phyloP scores from a whole-genome alignment of 2,888 invertebrate genomes.

The Cosmorhoe ocellata region DNA sequence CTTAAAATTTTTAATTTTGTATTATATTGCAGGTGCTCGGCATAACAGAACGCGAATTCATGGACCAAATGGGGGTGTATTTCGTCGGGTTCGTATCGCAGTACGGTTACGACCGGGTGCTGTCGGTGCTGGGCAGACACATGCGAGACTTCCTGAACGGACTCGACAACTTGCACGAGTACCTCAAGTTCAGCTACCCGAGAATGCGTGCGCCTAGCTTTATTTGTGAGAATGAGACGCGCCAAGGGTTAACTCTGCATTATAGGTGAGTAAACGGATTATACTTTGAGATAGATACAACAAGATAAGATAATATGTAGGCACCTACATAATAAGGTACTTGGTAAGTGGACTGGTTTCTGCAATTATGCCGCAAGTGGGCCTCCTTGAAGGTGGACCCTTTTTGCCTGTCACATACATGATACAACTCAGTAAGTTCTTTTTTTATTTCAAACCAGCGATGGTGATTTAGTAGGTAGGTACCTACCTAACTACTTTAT shows the following conservation, averaged over 20 bases:
- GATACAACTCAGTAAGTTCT: too few species aligned
- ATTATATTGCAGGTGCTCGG: constrained; percentile 86
- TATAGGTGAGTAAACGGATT: constrained; percentile 83
- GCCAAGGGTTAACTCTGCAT: constrained; percentile 95
- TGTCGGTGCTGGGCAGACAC: constrained; percentile 95
- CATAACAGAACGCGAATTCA: constrained; percentile 94
- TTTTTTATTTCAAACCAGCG: too few species aligned
- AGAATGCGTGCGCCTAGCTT: constrained; percentile 96
- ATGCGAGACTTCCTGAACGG: constrained; percentile 98
- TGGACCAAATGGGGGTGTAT: constrained; percentile 96
- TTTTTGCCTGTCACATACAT: too few species aligned
- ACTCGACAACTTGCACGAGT: constrained; percentile 98
- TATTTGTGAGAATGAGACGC: constrained; percentile 97
- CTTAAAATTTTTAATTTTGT: too few species aligned
- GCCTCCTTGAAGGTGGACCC: too few species aligned
- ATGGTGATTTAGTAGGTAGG: too few species aligned
- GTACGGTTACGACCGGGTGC: constrained; percentile 96
- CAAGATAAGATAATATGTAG: too few species aligned
- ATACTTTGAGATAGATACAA: too few species aligned
- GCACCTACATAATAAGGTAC: too few species aligned
- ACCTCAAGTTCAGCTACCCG: constrained; percentile 97
- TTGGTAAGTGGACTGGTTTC: too few species aligned
- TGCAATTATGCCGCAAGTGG: too few species aligned
- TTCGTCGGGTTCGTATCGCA: constrained; percentile 97
- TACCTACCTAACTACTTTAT: too few species aligned